Conservation (phyloP, 2,797 vertebrate species). For the Cyprinella venusta region DNA sequence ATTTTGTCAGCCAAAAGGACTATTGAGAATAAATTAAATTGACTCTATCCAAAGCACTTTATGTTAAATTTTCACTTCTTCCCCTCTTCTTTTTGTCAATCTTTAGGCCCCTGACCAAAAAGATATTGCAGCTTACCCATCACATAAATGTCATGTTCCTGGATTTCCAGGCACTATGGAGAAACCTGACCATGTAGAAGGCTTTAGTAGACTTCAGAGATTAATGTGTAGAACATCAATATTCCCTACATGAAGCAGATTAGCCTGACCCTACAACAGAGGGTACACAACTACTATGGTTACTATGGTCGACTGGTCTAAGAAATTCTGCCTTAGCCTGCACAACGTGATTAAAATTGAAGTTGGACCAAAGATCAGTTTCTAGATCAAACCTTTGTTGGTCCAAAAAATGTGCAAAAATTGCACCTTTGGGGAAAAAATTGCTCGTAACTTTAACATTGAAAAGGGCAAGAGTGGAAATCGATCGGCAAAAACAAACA, state of each 20-base stretch:
- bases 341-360: not conserved
- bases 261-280: not conserved
- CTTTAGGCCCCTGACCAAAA: not conserved
- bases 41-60: constrained; percentile 35
- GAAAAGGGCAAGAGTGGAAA: too few relatives aligned
- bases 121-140: not conserved
- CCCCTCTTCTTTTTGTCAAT: constrained; percentile 3
- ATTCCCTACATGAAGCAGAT: constrained; percentile 1
- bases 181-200: not conserved
- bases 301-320: not conserved
- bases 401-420: not conserved
- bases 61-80: not conserved
- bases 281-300: not conserved
- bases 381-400: too few relatives aligned
- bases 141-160: not conserved
- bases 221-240: not conserved
- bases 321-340: not conserved
- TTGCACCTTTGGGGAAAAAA: not conserved
- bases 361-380: not conserved
- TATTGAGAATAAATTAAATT: constrained; percentile 53
- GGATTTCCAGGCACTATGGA: not conserved
- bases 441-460: not conserved
- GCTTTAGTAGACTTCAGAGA: not conserved
- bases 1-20: constrained; percentile 53
- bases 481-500: too few relatives aligned